Base-by-base conservation (phyloP, 2,888 invertebrate species). In the Drosophila prostipennis region DNA sequence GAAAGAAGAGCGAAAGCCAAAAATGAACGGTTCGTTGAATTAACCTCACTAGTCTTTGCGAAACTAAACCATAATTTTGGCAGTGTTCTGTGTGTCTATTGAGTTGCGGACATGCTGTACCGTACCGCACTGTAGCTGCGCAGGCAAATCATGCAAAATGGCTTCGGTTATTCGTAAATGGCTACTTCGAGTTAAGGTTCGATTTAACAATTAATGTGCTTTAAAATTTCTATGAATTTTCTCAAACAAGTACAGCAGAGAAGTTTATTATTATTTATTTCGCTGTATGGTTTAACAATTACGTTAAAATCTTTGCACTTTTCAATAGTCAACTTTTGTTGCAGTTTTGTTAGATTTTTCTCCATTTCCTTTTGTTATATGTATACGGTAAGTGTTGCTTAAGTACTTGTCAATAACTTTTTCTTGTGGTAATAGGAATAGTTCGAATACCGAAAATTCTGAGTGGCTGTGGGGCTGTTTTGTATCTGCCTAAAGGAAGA, bases 271-370 rank as follows among this genome's bases (percentile, higher is more conserved):
- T 76, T 84, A 71, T 78, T 72, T 69, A 55, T 70, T 69, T 84
- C 88, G 83, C 89, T 83, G 83, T 87, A 88, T 87, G 81, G 87
- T 87, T 88, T 80, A 88, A 83, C 89, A 83, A 83, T 83, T 83
- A 80, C 74, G 80, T 82, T 86, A 83, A 86, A 83, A 86, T 83
- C 86, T 83, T 83, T 83, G 82, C 82, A 83, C 82, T 83, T 86
- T 82, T 83, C 86, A 83, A 82, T 83, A 83, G 86, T 82, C 82
- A 82, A 86, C 82, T 74, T 74, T 60, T 54, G 69, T 74, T 74
- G 74, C 70, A 74, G 74, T 74, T 74, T 72, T 54, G 52, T 72
- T 75, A 65, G 52, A 48, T 67, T 52, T 72, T 53, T 45, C 43
- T 51, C 49, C 42, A 49, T 54, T 58, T 59, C 43, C 40, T 19